Evolutionary conservation across 2,113 vertebrate species (phyloP).

Genomic region (Cyanocitta stelleri): DNA sequence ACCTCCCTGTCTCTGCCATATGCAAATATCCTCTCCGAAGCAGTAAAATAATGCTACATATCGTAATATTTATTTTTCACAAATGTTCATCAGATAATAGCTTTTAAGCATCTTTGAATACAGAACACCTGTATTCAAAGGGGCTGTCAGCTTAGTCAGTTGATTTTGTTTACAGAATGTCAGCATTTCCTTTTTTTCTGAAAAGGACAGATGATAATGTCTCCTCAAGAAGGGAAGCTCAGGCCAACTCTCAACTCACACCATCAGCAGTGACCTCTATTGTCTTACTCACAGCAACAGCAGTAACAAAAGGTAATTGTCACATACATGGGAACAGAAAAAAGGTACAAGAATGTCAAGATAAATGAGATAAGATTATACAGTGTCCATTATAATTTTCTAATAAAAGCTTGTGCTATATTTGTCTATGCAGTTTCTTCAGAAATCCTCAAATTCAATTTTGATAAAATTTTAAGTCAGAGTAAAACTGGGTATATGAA

Average conservation of each 20-base stretch:
- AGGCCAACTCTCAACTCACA: neutral
- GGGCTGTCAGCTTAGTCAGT: conserved; percentile 5
- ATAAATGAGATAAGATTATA: neutral
- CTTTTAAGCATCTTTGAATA: conserved; percentile 19
- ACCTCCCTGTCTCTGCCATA: conserved; percentile 6
- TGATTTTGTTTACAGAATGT: conserved; percentile 53
- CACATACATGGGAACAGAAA: neutral
- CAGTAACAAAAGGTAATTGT: neutral
- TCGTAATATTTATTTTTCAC: conserved; percentile 13
- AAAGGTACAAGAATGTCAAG: neutral
- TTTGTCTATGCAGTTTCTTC: neutral
- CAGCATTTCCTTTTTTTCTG: conserved; percentile 20
- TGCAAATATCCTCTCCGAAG: conserved; percentile 31
- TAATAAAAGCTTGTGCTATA: neutral
- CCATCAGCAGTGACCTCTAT: neutral
- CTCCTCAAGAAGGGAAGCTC: neutral
- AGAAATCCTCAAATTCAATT: neutral
- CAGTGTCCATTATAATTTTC: neutral
- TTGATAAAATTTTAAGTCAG: neutral
- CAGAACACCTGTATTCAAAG: neutral
- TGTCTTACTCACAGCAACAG: neutral
- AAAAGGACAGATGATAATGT: conserved; percentile 24
- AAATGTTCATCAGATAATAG: conserved; percentile 54
- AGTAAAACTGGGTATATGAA: neutral
- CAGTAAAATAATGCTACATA: neutral